A percentile compares a stretch with the other conserved stretches of the same genome.
Conservation (phyloP, 2,113 vertebrate genomes). For the Geococcyx californianus region DNA sequence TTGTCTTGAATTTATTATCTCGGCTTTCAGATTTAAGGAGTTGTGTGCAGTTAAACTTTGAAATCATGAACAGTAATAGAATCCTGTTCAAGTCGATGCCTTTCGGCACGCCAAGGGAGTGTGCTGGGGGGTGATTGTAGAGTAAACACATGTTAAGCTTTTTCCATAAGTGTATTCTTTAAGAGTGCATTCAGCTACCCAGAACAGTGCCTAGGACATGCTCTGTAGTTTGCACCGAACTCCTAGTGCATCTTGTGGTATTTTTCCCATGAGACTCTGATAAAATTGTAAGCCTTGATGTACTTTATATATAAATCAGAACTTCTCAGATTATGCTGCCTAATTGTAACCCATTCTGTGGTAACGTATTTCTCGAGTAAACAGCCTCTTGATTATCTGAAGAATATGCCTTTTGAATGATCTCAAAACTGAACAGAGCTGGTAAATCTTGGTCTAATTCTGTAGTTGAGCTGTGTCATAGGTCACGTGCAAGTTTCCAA, state of each 20-base stretch:
- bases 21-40: conserved; percentile 44
- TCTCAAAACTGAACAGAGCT: neutral
- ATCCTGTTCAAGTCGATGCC: neutral
- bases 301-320: neutral
- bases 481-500: neutral
- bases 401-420: neutral
- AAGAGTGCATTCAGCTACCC: neutral
- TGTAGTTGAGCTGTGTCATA: neutral
- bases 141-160: neutral
- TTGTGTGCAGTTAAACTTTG: neutral
- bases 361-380: neutral
- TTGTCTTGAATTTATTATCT: conserved; percentile 31
- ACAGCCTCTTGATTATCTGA: neutral
- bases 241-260: neutral
- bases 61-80: neutral
- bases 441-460: neutral
- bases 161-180: neutral
- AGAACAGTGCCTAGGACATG: neutral
- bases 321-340: neutral
- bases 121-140: neutral
- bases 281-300: neutral
- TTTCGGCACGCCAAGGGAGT: neutral
- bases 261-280: neutral
- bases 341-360: neutral
- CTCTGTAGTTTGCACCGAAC: neutral